phyloP scores from a whole-genome alignment of 2,113 vertebrate species.

The Ursus arctos region DNA sequence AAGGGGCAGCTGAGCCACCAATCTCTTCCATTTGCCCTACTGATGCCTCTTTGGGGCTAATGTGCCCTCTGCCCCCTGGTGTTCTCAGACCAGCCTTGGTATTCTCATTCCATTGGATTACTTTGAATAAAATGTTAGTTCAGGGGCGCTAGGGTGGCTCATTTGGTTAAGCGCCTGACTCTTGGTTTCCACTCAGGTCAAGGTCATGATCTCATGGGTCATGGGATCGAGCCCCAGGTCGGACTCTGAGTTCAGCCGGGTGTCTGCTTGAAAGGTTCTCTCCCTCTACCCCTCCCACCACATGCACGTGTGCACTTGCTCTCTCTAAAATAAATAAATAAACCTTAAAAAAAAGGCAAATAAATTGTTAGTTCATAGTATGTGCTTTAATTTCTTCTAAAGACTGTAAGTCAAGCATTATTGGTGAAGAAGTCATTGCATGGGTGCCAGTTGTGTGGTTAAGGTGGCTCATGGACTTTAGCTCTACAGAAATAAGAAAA shows the following conservation, averaged over 20 bases:
- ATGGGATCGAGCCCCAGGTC: not conserved
- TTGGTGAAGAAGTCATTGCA: not conserved
- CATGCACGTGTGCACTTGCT: not conserved
- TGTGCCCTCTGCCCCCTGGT: too few species aligned
- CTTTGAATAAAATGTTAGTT: not conserved
- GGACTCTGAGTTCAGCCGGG: not conserved
- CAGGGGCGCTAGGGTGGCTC: not conserved
- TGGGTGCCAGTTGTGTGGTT: not conserved
- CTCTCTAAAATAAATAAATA: not conserved
- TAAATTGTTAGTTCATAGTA: not conserved
- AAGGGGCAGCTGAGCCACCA: not conserved
- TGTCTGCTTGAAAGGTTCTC: not conserved
- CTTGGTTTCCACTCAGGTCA: not conserved
- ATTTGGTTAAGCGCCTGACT: not conserved
- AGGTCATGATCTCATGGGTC: not conserved
- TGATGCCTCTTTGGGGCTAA: too few species aligned
- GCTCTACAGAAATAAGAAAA: slow-evolving; percentile 17
- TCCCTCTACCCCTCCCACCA: not conserved
- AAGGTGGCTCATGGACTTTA: not conserved
- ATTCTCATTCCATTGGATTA: not conserved
- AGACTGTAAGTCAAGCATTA: not conserved
- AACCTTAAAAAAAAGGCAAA: not conserved
- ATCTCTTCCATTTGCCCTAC: not conserved
- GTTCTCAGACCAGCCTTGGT: not conserved
- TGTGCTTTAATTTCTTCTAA: not conserved